These are phyloP conservation scores for Achroia grisella DNA, from an alignment of 1,140 invertebrate genomes.

Conservation along the genomic window DNA sequence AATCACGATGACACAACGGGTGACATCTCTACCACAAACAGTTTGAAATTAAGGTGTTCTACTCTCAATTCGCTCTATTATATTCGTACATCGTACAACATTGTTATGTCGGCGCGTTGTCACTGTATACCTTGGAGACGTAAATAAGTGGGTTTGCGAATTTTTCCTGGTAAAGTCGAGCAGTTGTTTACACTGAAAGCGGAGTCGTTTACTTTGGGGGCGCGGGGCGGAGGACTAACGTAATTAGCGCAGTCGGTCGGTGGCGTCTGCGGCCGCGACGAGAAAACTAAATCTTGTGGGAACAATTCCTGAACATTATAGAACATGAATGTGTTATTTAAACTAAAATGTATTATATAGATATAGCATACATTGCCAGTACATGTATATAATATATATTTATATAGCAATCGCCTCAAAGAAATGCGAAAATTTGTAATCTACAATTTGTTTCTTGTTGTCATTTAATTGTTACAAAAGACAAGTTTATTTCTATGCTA, in stretches of 20 bases:
- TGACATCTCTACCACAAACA: too few species aligned
- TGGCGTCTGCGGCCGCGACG: constrained; percentile 15
- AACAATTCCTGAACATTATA: too few species aligned
- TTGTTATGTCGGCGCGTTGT: constrained; percentile 28
- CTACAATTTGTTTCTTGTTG: too few species aligned
- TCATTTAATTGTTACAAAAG: constrained; percentile 23
- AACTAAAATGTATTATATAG: too few species aligned
- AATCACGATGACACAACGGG: too few species aligned
- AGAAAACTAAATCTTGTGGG: constrained; percentile 18
- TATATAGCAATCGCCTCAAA: too few species aligned
- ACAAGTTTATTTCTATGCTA: constrained; percentile 41
- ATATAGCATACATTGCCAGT: too few species aligned
- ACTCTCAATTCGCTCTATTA: constrained; percentile 9
- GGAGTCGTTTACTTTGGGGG: constrained; percentile 54
- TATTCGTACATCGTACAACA: constrained; percentile 21
- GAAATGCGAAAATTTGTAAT: too few species aligned
- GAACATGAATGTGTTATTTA: too few species aligned
- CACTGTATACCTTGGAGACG: constrained; percentile 44
- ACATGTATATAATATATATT: too few species aligned
- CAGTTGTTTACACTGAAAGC: constrained; percentile 60
- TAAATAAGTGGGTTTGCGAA: constrained; percentile 62
- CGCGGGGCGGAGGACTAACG: constrained; percentile 40
- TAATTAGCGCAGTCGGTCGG: constrained; percentile 48
- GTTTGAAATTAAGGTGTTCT: constrained; percentile 2
- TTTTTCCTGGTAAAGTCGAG: constrained; percentile 58